A percentile compares a stretch with the other conserved stretches of the same genome.
Evolutionary conservation across 2,113 vertebrate genomes (phyloP).

Genomic region (Colinus virginianus): DNA sequence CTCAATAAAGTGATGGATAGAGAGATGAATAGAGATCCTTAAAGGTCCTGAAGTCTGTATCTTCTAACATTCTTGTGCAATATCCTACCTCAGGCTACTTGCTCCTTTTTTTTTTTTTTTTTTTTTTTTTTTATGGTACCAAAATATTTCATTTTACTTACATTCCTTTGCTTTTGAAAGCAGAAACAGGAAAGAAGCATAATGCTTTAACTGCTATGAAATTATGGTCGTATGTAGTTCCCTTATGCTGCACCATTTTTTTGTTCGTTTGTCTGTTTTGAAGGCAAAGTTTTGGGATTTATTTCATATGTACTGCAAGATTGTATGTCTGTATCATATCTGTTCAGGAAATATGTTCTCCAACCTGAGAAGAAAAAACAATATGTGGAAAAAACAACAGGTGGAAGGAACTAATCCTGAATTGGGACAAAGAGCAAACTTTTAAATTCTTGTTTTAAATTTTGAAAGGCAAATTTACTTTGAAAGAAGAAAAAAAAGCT

Average conservation of each 20-base stretch:
- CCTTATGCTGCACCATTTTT: neutral
- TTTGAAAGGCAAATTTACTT: neutral
- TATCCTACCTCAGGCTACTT: neutral
- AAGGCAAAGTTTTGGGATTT: neutral
- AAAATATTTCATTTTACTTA: neutral
- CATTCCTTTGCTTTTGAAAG: neutral
- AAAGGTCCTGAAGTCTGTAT: neutral
- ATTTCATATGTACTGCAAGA: neutral
- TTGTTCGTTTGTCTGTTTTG: neutral
- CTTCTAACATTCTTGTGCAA: neutral
- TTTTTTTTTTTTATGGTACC: neutral
- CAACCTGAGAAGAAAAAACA: neutral
- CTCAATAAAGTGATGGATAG: neutral
- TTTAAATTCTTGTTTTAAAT: neutral
- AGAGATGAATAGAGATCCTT: neutral
- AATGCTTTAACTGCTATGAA: neutral
- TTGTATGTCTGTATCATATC: neutral
- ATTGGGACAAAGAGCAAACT: neutral
- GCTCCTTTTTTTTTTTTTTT: too few relatives aligned
- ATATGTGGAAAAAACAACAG: neutral
- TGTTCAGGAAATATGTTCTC: neutral
- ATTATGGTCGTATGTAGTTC: neutral
- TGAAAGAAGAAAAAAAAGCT: neutral
- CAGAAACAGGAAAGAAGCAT: neutral
- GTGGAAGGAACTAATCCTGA: neutral